Evolutionary conservation across 2,888 invertebrate genomes (phyloP).

Genomic region (Chymomyza caudatula): DNA sequence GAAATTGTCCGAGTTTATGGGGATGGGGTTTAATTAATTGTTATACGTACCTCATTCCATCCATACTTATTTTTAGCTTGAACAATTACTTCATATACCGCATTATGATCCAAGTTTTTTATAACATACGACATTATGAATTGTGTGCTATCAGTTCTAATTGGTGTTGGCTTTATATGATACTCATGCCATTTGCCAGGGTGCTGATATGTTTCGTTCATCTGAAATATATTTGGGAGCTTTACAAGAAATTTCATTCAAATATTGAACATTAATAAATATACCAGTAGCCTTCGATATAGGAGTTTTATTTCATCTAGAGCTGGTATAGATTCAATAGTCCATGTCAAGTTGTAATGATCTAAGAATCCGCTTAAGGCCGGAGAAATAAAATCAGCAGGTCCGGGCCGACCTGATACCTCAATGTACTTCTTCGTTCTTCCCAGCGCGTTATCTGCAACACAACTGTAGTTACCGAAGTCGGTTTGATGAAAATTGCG

Average conservation of each 20-base stretch:
- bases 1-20: not conserved
- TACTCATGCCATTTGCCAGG: constrained; percentile 85
- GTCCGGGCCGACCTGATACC: constrained; percentile 83
- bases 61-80: constrained; percentile 87
- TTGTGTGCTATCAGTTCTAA: constrained; percentile 77
- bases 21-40: not conserved
- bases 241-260: not conserved
- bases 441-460: constrained; percentile 80
- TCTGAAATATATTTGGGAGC: too few species aligned
- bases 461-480: constrained; percentile 82
- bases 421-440: constrained; percentile 81
- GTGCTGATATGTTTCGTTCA: constrained; percentile 85
- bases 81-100: constrained; percentile 86
- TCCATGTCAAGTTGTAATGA: constrained; percentile 83
- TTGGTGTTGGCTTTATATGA: constrained; percentile 76
- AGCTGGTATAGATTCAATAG: constrained; percentile 83
- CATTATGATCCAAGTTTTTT: constrained; percentile 82
- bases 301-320: constrained; percentile 83
- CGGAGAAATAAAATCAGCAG: constrained; percentile 82
- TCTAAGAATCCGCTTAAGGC: constrained; percentile 81
- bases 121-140: constrained; percentile 83
- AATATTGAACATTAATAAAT: not conserved
- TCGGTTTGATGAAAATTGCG: constrained; percentile 82
- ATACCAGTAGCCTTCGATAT: constrained; percentile 82
- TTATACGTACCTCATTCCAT: constrained; percentile 82